These are phyloP conservation scores for Sapayoa aenigma DNA, from an alignment of 2,113 vertebrate species.

Conservation along the genomic window DNA sequence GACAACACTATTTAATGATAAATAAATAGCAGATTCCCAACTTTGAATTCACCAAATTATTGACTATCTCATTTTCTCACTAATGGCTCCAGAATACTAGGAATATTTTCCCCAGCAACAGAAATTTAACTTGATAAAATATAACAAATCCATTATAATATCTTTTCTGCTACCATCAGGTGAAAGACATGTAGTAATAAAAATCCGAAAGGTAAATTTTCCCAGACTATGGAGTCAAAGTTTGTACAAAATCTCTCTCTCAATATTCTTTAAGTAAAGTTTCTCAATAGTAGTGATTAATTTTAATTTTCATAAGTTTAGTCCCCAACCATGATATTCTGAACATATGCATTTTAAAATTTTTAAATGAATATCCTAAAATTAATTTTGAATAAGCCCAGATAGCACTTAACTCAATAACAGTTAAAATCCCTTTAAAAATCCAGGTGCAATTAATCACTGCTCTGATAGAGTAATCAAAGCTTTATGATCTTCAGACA, in stretches of 20 bases:
- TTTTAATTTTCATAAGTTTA: constrained; percentile 4
- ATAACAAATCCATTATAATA: neutral
- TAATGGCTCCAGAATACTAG: neutral
- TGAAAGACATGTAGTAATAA: neutral
- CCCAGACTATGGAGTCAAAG: fast-evolving
- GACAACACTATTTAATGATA: neutral
- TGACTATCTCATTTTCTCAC: neutral
- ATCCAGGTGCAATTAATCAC: constrained; percentile 39
- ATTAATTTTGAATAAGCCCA: neutral
- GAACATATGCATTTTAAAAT: constrained; percentile 1
- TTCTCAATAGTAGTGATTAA: neutral
- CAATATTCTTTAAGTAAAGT: neutral
- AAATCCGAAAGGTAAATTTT: neutral
- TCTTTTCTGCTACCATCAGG: neutral
- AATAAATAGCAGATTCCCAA: neutral
- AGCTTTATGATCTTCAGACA: constrained; percentile 25
- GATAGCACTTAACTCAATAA: neutral
- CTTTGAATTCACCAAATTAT: neutral
- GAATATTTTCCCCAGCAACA: neutral
- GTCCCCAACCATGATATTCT: neutral
- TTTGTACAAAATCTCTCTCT: neutral
- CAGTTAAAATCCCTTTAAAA: constrained; percentile 24
- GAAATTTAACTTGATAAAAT: neutral
- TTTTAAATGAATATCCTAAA: neutral
- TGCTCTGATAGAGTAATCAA: neutral